These are phyloP conservation scores for Oxytorus armatus DNA, from an alignment of 2,888 invertebrate genomes.

Conservation along the genomic window DNA sequence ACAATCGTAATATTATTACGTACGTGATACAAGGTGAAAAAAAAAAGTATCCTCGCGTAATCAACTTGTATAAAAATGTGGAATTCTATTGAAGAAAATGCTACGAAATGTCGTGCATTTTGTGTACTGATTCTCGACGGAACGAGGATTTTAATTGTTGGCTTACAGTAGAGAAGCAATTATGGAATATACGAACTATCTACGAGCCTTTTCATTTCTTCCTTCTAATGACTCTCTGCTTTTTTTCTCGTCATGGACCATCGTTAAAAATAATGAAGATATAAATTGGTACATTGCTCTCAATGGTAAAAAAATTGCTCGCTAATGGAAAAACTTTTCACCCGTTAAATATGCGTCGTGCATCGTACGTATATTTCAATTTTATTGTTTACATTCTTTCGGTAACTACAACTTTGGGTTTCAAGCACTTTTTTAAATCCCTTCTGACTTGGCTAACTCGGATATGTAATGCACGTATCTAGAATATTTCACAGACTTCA, in stretches of 20 bases:
- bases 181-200: slow-evolving; percentile 54
- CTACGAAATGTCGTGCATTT: slow-evolving; percentile 56
- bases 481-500: too few relatives aligned
- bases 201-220: slow-evolving; percentile 31
- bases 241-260: slow-evolving; percentile 1
- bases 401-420: too few relatives aligned
- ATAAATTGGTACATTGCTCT: slow-evolving; percentile 7
- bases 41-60: slow-evolving; percentile 5
- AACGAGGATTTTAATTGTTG: slow-evolving; percentile 66
- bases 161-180: slow-evolving; percentile 56
- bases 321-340: neutral
- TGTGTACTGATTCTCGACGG: slow-evolving; percentile 44
- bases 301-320: neutral
- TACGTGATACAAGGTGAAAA: slow-evolving; percentile 3
- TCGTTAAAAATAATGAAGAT: slow-evolving; percentile 6
- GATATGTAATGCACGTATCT: too few relatives aligned
- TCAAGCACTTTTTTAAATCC: too few relatives aligned
- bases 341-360: too few relatives aligned
- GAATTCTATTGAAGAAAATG: slow-evolving; percentile 54
- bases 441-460: too few relatives aligned
- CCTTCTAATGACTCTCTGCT: neutral
- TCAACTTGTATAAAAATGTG: slow-evolving; percentile 39
- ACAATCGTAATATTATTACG: neutral
- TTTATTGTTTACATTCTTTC: too few relatives aligned
- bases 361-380: too few relatives aligned